Base-by-base conservation (phyloP, 2,797 vertebrate genomes). In the Acanthornis magna region DNA sequence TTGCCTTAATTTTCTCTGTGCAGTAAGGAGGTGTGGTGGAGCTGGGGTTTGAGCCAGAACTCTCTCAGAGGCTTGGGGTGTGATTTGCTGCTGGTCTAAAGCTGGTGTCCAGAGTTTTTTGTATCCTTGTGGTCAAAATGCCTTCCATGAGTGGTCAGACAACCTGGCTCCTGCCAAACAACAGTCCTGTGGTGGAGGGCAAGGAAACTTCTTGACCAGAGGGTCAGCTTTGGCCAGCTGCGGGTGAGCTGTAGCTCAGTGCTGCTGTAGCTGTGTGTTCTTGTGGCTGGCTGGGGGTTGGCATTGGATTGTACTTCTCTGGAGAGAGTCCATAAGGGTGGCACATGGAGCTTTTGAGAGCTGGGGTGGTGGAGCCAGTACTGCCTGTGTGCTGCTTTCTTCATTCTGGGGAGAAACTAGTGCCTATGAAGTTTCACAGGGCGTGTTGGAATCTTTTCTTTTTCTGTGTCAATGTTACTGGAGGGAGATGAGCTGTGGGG, bases 231-330 rank as follows among this genome's bases (percentile, higher is more conserved):
- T 55, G 42, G 36, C 36, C 43, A 51, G n/a, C 32, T 73, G 34
- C 0, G 0, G 13, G 34, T 0, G 0, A 66, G 55, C 48, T 15
- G 4, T 70, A 50, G 32, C 57, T 74, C 65, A 4, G 27, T 18
- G 6, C 40, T 91, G 55, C n/a, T 16, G 8, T 7, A 53, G 21
- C 36, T 10, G 5, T 25, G 29, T 47, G 15, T 17, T 66, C 34
- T 66, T 4, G 5, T 16, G 9, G 21, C 12, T 67, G 88, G 16
- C 57, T 36, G 36, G 32, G 29, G 1, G 2, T n/a, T 54, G n/a
- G 50, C 27, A 6, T 5, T 81, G 62, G 54, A 43, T 47, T 81
- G 2, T 63, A 6, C 63, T 60, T 78, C 20, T 73, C 17, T 61
- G 38, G 25, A 60, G n/a, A 54, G n/a, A 38, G 13, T 67, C 13